Base-by-base conservation (phyloP, 2,888 invertebrate genomes). In the Schizotus pectinicornis region DNA sequence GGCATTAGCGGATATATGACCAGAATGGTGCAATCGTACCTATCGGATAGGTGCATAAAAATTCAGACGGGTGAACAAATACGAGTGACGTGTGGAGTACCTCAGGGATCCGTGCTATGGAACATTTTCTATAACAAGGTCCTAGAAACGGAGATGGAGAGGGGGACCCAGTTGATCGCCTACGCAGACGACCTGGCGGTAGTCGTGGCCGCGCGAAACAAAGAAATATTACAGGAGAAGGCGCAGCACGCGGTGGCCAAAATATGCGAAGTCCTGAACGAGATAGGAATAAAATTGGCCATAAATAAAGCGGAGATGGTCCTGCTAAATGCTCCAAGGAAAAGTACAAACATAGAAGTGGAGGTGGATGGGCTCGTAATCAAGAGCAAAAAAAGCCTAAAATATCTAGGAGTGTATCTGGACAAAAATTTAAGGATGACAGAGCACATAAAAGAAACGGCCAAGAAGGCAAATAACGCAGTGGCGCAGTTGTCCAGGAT, bases 61-160 rank as follows among this genome's bases (percentile, higher is more conserved):
- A 45, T 32, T 3, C 6, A 35, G n/a, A 8, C 36, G 36, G 48
- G 48, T n/a, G 37, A 48, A 9, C 36, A 12, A 12, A 8, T 12
- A 9, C 8, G 11, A n/a, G 32, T 31, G 22, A 45, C 30, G 3
- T 13, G 30, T n/a, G 45, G 45, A 9, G 45, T 45, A 30, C 32
- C 45, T 2, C 45, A 45, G 12, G 45, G 48, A 11, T 38, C 48
- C 8, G 67, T 68, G 2, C 47, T 69, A 9, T 69, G 69, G 38
- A 69, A 68, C 22, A 67, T 70, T 11, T 66, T 62, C 13, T 34
- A 68, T 1, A 61, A 69, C 52, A 59, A 63, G 11, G 49, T 65
- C 8, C 63, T 65, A 7, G 33, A 7, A 13, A 54, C 56, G 36
- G 3, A 9, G 0, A 59, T 59, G 56, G 63, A 61, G 0, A 54